phyloP scores from a whole-genome alignment of 1,140 invertebrate species.

The Chrysomallon squamiferum region DNA sequence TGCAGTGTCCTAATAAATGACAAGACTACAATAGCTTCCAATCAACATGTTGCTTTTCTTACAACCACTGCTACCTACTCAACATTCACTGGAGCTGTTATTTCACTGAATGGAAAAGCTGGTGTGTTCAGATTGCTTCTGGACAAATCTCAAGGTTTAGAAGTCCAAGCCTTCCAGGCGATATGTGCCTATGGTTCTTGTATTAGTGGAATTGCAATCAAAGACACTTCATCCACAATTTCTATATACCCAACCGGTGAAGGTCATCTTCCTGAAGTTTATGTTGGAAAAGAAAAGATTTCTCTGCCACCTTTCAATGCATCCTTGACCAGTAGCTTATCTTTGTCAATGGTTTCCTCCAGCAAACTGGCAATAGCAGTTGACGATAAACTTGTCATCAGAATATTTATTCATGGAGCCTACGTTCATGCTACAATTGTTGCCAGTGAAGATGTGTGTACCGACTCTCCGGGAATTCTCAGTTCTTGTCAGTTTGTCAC shows the following conservation, averaged over 20 bases:
- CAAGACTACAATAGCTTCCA: conserved; percentile 3
- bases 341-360: conserved; percentile 2
- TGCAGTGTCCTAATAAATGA: conserved; percentile 20
- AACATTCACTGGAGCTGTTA: conserved; percentile 26
- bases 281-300: conserved; percentile 8
- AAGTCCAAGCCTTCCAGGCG: conserved; percentile 24
- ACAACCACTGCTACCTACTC: conserved; percentile 18
- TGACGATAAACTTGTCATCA: not conserved
- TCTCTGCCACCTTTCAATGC: conserved; percentile 1
- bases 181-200: conserved; percentile 23
- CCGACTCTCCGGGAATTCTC: conserved; percentile 18
- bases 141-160: conserved; percentile 2
- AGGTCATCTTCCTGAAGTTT: conserved; percentile 14
- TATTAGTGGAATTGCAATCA: conserved; percentile 19
- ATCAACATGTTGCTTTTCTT: conserved; percentile 16
- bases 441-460: conserved; percentile 11
- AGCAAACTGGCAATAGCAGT: not conserved
- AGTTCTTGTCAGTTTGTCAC: conserved; percentile 18
- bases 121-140: conserved; percentile 23
- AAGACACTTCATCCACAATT: conserved; percentile 5
- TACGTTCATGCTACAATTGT: conserved; percentile 7
- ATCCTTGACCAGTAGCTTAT: not conserved
- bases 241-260: conserved; percentile 20
- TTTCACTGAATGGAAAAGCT: conserved; percentile 12
- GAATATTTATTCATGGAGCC: not conserved